Evolutionary conservation across 2,888 invertebrate species (phyloP).

Genomic region (Mesorhabditis belari): DNA sequence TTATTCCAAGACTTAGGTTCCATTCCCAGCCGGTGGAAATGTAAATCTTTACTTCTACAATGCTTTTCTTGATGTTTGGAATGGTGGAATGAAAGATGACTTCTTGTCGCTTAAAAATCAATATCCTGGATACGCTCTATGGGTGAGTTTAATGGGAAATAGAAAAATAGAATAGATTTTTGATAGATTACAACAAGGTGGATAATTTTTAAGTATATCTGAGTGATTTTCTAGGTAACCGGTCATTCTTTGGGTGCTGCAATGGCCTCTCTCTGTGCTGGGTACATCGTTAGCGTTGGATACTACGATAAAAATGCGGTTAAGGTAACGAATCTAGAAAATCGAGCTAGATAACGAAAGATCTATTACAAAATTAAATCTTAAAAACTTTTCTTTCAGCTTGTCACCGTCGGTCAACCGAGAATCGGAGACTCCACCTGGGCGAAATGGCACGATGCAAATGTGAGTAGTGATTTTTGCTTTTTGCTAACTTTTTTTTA

Average conservation of each 20-base stretch:
- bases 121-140: slow-evolving; percentile 34
- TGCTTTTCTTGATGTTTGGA: slow-evolving; percentile 39
- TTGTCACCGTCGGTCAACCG: slow-evolving; percentile 43
- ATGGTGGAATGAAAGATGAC: slow-evolving; percentile 34
- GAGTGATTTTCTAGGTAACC: slow-evolving; percentile 12
- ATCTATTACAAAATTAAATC: too few relatives aligned
- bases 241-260: slow-evolving; percentile 38
- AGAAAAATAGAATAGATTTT: neutral
- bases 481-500: too few relatives aligned
- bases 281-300: slow-evolving; percentile 16
- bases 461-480: slow-evolving; percentile 1
- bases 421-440: slow-evolving; percentile 34
- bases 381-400: slow-evolving; percentile 9
- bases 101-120: slow-evolving; percentile 17
- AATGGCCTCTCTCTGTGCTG: slow-evolving; percentile 34
- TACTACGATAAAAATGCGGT: slow-evolving; percentile 1
- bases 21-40: slow-evolving; percentile 27
- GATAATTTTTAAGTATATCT: neutral
- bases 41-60: slow-evolving; percentile 41
- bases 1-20: neutral
- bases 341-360: neutral
- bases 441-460: slow-evolving; percentile 24
- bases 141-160: slow-evolving; percentile 15
- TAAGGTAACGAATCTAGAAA: neutral
- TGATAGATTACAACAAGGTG: neutral